phyloP scores from a whole-genome alignment of 2,113 vertebrate genomes.

The Pangasianodon gigas region DNA sequence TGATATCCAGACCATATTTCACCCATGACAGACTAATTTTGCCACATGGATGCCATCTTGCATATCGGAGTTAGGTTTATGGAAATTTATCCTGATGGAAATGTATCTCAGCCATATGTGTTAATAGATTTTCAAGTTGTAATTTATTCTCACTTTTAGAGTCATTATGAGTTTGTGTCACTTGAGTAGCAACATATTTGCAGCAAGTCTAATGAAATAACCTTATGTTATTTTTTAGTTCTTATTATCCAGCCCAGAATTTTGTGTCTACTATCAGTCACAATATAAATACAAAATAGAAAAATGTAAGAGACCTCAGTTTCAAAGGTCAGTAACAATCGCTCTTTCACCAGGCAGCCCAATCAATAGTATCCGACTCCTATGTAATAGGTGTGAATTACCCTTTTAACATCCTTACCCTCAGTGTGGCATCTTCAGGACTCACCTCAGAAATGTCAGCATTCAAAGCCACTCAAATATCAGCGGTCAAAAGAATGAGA shows the following conservation, averaged over 20 bases:
- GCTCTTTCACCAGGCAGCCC: constrained; percentile 51
- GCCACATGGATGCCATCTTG: constrained; percentile 53
- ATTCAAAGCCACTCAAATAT: constrained; percentile 65
- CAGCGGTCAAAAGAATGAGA: constrained; percentile 59
- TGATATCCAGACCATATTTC: constrained; percentile 67
- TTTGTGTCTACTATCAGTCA: background rate
- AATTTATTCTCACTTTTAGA: constrained; percentile 35
- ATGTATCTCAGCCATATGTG: constrained; percentile 17
- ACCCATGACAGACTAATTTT: constrained; percentile 65
- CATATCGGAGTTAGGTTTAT: constrained; percentile 19
- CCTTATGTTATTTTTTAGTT: background rate
- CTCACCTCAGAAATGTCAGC: constrained; percentile 71
- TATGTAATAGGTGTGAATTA: constrained; percentile 59
- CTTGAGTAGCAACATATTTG: constrained; percentile 34
- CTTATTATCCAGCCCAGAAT: background rate
- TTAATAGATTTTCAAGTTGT: constrained; percentile 44
- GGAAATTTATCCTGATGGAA: constrained; percentile 29
- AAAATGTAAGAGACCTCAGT: constrained; percentile 56
- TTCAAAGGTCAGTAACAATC: constrained; percentile 60
- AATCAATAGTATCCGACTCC: constrained; percentile 48
- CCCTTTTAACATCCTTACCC: constrained; percentile 52
- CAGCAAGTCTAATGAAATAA: background rate
- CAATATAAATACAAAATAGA: constrained; percentile 53
- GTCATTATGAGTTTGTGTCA: constrained; percentile 24
- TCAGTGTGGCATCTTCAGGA: constrained; percentile 55